Evolutionary conservation across 2,797 vertebrate species (phyloP).

Genomic region (Oreochromis grahami): DNA sequence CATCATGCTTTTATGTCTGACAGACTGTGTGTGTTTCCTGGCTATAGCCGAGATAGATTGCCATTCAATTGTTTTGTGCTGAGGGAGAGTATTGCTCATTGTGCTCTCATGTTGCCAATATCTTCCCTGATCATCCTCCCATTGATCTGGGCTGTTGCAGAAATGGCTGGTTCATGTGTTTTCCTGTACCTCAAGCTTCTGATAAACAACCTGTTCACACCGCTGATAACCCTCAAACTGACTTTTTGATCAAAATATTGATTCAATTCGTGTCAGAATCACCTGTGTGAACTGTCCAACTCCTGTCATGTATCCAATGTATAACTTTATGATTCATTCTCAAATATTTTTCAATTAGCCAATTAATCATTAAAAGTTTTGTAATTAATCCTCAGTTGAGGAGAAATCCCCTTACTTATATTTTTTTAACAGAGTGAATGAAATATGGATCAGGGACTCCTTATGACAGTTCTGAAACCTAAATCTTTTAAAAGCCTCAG

Average conservation of each 20-base stretch:
- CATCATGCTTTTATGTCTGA: not conserved
- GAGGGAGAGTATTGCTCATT: conserved; percentile 57
- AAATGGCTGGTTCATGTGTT: conserved; percentile 50
- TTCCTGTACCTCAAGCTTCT: conserved; percentile 29
- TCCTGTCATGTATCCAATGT: not conserved
- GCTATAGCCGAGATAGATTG: conserved; percentile 58
- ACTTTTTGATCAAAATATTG: conserved; percentile 64
- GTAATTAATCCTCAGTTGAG: not conserved
- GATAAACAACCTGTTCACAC: conserved; percentile 49
- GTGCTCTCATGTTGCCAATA: conserved; percentile 64
- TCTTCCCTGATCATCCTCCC: conserved; percentile 57
- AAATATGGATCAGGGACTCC: not conserved
- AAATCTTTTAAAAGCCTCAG: not conserved
- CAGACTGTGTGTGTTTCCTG: not conserved
- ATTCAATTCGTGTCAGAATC: conserved; percentile 40
- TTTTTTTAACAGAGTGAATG: not conserved
- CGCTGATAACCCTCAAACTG: conserved; percentile 53
- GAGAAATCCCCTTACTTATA: not conserved
- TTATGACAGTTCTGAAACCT: not conserved
- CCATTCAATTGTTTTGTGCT: conserved; percentile 64
- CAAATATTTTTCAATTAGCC: no score
- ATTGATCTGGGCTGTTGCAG: conserved; percentile 53
- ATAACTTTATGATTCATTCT: not conserved
- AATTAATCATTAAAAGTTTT: not conserved
- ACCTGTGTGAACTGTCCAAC: not conserved